A percentile compares a stretch with the other conserved stretches of the same genome.
Evolutionary conservation across 2,888 invertebrate species (phyloP).

Genomic region (Odontomyia ornata): DNA sequence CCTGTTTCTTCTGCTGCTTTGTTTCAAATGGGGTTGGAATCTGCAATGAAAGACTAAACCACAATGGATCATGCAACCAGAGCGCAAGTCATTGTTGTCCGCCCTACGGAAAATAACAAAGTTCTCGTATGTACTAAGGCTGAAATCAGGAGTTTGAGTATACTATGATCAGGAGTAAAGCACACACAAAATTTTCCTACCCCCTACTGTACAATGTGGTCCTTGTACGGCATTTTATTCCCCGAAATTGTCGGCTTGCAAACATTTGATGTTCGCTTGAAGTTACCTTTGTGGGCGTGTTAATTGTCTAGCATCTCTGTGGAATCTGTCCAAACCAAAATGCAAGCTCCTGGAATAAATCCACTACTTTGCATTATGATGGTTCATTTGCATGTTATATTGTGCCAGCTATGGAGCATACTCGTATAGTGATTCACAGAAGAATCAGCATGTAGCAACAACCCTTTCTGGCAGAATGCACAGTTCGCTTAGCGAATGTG

Average conservation of each 20-base stretch:
- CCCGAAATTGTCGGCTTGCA: background rate
- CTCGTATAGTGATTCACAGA: background rate
- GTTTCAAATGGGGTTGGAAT: background rate
- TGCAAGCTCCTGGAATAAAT: background rate
- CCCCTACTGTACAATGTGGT: background rate
- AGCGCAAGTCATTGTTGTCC: conserved; percentile 9
- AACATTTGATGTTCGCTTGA: background rate
- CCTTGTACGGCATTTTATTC: background rate
- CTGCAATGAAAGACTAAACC: background rate
- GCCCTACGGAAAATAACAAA: background rate
- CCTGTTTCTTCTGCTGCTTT: background rate
- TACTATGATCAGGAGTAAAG: too few relatives aligned
- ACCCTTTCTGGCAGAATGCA: background rate
- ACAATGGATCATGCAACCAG: conserved; percentile 5
- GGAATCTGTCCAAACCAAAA: background rate
- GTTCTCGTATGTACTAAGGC: background rate
- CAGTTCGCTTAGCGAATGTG: background rate
- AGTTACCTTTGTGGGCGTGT: background rate
- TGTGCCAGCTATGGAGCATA: background rate
- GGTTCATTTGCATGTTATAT: conserved; percentile 5
- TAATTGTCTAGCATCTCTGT: background rate
- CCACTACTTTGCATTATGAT: background rate
- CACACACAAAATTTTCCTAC: background rate
- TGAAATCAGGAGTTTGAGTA: background rate
- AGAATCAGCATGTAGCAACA: background rate